These are phyloP conservation scores for Berghia stephanieae DNA, from an alignment of 1,140 invertebrate genomes.

Conservation along the genomic window DNA sequence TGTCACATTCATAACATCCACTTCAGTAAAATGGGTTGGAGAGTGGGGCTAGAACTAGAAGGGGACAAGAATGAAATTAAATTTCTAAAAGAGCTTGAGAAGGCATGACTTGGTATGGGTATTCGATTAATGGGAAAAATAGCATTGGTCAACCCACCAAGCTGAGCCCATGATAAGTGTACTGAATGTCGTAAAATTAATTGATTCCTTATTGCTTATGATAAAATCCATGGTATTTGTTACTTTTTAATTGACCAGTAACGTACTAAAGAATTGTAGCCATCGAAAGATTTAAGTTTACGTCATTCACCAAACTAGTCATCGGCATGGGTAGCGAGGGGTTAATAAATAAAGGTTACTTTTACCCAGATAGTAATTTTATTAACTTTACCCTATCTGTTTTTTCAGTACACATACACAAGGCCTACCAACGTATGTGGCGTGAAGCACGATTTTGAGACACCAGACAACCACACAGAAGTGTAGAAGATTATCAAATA, in stretches of 20 bases:
- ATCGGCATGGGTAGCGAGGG: neutral
- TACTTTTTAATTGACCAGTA: neutral
- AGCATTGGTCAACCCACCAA: too few relatives aligned
- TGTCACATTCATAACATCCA: too few relatives aligned
- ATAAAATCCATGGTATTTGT: neutral
- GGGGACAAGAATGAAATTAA: too few relatives aligned
- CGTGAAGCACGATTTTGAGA: constrained; percentile 45
- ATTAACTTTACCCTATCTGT: too few relatives aligned
- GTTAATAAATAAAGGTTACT: neutral
- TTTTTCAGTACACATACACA: constrained; percentile 60
- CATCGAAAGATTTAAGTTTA: neutral
- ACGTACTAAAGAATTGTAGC: neutral
- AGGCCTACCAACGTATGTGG: constrained; percentile 51
- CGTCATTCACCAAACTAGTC: neutral
- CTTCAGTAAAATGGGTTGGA: too few relatives aligned
- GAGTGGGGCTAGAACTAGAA: too few relatives aligned
- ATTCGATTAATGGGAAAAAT: too few relatives aligned
- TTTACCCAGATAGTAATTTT: neutral
- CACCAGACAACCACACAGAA: constrained; percentile 58
- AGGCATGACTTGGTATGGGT: too few relatives aligned
- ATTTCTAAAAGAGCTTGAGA: too few relatives aligned
- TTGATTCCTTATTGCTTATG: too few relatives aligned
- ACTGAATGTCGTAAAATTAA: too few relatives aligned
- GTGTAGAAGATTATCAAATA: constrained; percentile 44
- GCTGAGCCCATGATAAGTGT: too few relatives aligned